phyloP scores from a whole-genome alignment of 2,888 invertebrate species.

The Mystacides longicornis region DNA sequence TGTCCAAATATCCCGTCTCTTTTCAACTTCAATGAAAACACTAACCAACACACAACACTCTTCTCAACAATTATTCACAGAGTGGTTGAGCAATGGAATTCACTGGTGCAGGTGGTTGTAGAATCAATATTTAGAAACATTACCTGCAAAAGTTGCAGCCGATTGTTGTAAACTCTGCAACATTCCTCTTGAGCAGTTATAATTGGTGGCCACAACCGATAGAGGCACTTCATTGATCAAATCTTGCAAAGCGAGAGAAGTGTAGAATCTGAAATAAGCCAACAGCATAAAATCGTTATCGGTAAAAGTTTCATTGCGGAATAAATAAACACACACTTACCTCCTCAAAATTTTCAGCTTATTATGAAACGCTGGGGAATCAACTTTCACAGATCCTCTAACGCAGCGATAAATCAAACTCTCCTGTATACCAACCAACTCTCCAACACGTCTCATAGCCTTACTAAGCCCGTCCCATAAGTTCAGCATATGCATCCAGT shows the following conservation, averaged over 20 bases:
- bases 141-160: slow-evolving; percentile 90
- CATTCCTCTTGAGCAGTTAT: slow-evolving; percentile 79
- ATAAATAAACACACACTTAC: no score
- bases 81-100: no score
- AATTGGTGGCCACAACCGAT: slow-evolving; percentile 72
- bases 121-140: no score
- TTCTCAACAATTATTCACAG: no score
- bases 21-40: no score
- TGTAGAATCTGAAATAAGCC: slow-evolving; percentile 70
- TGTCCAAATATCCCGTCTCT: no score
- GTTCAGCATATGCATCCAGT: slow-evolving; percentile 73
- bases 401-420: slow-evolving; percentile 74
- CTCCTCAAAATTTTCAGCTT: slow-evolving; percentile 59
- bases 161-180: slow-evolving; percentile 92
- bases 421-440: slow-evolving; percentile 83
- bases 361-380: slow-evolving; percentile 41
- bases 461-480: slow-evolving; percentile 75
- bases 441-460: slow-evolving; percentile 79
- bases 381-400: slow-evolving; percentile 55
- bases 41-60: no score
- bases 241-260: slow-evolving; percentile 86
- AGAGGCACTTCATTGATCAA: slow-evolving; percentile 86
- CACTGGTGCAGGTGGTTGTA: no score
- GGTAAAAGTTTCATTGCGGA: no score
- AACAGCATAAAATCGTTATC: no score